phyloP scores from a whole-genome alignment of 1,140 invertebrate genomes.

The Saxidomus purpurata region DNA sequence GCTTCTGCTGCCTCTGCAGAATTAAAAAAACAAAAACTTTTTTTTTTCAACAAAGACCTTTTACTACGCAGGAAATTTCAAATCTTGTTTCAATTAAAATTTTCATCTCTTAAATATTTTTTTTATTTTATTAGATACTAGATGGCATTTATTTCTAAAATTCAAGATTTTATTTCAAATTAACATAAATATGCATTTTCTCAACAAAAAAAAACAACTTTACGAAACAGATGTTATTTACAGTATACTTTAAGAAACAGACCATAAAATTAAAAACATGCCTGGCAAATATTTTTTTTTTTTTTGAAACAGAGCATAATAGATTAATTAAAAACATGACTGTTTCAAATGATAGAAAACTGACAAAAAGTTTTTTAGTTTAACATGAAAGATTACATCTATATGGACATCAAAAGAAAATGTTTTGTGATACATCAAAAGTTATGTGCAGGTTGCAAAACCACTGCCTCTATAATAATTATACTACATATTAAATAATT shows the following conservation, averaged over 20 bases:
- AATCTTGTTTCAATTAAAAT: too few species aligned
- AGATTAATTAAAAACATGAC: conserved; percentile 33
- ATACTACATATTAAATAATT: background rate
- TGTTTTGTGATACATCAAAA: conserved; percentile 13
- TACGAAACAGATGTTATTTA: too few species aligned
- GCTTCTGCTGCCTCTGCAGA: too few species aligned
- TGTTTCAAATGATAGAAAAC: background rate
- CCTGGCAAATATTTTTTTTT: background rate
- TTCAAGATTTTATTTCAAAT: too few species aligned
- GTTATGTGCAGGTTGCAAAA: background rate
- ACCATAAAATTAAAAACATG: conserved; percentile 11
- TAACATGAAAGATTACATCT: conserved; percentile 11
- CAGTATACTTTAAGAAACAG: background rate
- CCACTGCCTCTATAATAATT: background rate
- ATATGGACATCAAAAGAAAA: conserved; percentile 22
- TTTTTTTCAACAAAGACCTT: too few species aligned
- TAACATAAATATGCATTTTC: too few species aligned
- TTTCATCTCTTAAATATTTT: too few species aligned
- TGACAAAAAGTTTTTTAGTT: background rate
- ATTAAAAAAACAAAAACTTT: too few species aligned
- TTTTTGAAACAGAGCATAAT: background rate
- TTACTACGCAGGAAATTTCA: too few species aligned
- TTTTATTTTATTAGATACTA: too few species aligned
- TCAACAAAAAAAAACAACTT: too few species aligned
- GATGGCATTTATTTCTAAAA: too few species aligned